Percentiles rank a stretch among this genome's conserved stretches.
These are phyloP conservation scores for Dolichoris vasculosae DNA, from an alignment of 1,140 invertebrate species.

Conservation along the genomic window DNA sequence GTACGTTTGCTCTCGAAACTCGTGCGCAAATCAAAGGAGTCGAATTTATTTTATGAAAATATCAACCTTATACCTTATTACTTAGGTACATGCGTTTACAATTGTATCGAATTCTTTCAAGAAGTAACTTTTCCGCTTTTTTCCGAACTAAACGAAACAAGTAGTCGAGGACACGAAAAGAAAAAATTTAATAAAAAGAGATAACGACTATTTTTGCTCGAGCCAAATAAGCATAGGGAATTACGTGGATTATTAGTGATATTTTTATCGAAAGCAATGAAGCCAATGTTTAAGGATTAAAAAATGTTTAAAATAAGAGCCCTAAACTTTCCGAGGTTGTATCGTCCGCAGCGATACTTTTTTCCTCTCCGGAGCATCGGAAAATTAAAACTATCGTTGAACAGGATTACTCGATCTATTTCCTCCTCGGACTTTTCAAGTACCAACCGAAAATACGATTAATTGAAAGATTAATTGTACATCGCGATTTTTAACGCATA, in stretches of 20 bases:
- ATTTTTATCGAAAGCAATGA: constrained; percentile 30
- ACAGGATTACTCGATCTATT: constrained; percentile 33
- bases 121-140: constrained; percentile 20
- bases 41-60: constrained; percentile 41
- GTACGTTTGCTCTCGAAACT: constrained; percentile 35
- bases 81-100: constrained; percentile 15
- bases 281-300: constrained; percentile 39
- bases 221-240: constrained; percentile 47
- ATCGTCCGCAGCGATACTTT: not conserved
- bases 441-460: constrained; percentile 8
- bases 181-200: constrained; percentile 43
- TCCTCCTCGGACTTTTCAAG: constrained; percentile 27
- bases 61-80: constrained; percentile 34
- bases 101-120: constrained; percentile 22
- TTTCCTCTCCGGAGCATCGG: constrained; percentile 13
- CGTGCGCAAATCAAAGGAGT: constrained; percentile 33
- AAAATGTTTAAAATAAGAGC: too few relatives aligned
- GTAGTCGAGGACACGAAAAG: constrained; percentile 4
- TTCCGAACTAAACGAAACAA: constrained; percentile 20
- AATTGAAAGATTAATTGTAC: constrained; percentile 25
- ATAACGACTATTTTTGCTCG: constrained; percentile 52
- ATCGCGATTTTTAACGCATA: not conserved
- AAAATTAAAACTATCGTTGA: constrained; percentile 28
- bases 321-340: constrained; percentile 16
- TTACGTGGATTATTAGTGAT: constrained; percentile 45